Evolutionary conservation across 2,797 vertebrate genomes (phyloP).

Genomic region (Gastrophryne carolinensis): DNA sequence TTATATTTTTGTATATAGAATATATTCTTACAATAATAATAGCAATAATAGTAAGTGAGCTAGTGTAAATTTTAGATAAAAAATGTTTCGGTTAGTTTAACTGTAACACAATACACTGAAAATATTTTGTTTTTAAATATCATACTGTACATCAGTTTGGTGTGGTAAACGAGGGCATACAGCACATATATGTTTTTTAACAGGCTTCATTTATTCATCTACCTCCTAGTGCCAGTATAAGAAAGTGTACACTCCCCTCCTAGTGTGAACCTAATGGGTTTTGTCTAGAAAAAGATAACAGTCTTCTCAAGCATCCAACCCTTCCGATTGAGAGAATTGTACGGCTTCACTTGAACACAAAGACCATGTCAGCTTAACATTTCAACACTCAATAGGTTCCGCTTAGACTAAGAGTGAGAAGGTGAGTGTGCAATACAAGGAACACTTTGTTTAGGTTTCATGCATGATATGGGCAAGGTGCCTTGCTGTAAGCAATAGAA

Average conservation of each 20-base stretch:
- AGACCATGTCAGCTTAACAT: constrained; percentile 60
- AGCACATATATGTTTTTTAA: constrained; percentile 7
- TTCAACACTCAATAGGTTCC: constrained; percentile 64
- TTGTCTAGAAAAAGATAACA: constrained; percentile 64
- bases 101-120: too few relatives aligned
- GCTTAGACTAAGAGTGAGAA: constrained; percentile 63
- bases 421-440: constrained; percentile 58
- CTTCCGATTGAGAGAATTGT: constrained; percentile 57
- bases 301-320: constrained; percentile 59
- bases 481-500: not conserved
- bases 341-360: constrained; percentile 55
- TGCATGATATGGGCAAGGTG: constrained; percentile 10
- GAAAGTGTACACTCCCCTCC: constrained; percentile 59
- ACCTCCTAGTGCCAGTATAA: constrained; percentile 57
- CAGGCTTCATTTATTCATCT: constrained; percentile 52
- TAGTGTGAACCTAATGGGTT: constrained; percentile 62
- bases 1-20: too few relatives aligned
- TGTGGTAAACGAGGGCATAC: not conserved
- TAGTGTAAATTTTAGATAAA: too few relatives aligned
- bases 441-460: constrained; percentile 68
- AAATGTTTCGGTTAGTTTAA: too few relatives aligned
- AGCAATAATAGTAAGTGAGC: too few relatives aligned
- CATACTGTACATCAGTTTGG: too few relatives aligned
- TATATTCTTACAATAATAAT: too few relatives aligned
- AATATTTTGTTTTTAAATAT: too few relatives aligned